phyloP scores from a whole-genome alignment of 2,888 invertebrate genomes.

The Troides aeacus region DNA sequence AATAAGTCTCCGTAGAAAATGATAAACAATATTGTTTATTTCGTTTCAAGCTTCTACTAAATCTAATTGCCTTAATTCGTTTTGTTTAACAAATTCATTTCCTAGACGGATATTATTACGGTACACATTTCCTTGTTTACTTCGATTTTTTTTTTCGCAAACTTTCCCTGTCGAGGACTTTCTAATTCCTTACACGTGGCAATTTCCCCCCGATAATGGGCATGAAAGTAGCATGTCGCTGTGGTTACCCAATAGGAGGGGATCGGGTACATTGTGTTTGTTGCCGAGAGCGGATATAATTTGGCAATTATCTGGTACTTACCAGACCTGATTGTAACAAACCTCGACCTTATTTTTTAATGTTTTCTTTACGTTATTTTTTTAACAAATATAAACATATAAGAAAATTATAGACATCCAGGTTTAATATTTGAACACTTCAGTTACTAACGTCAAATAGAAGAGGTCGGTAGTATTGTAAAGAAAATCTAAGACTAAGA shows the following conservation, averaged over 20 bases:
- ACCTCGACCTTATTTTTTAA: no score
- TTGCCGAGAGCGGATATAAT: neutral
- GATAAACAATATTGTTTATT: neutral
- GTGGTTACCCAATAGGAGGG: neutral
- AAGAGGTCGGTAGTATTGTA: no score
- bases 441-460: no score
- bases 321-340: no score
- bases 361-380: no score
- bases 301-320: neutral
- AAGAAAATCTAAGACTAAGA: no score
- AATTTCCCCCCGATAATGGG: slow-evolving; percentile 1
- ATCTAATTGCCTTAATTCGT: neutral
- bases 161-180: no score
- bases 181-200: slow-evolving; percentile 20
- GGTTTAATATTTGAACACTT: no score
- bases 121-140: neutral
- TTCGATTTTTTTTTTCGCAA: neutral
- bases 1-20: no score
- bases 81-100: neutral
- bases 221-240: slow-evolving; percentile 1
- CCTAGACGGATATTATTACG: neutral
- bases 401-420: no score
- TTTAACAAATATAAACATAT: no score
- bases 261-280: neutral
- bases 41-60: neutral